Evolutionary conservation across 2,797 vertebrate species (phyloP), one percentile per base, ranked within the genome.

Genomic region (Atherinosoma microstoma): DNA sequence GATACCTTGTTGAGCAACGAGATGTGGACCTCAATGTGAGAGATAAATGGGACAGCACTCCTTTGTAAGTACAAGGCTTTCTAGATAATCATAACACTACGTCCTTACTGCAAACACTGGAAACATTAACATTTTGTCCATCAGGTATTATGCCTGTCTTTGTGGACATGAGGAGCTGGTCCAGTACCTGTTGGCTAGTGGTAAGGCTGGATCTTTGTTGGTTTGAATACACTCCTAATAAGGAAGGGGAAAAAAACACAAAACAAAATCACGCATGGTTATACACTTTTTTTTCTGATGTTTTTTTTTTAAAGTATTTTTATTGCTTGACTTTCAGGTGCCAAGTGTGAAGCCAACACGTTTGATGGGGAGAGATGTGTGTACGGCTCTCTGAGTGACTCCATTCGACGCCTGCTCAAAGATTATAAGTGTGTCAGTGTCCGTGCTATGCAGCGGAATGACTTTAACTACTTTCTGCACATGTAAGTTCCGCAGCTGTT

Each of bases 31-130:
- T 99, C 82, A 99, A 99, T 85, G 95, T 99, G 67, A 96, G 96
- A 86, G 98, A 99, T 90, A 97, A 97, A 80, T 99, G 98, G 97
- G 97, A 99, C 94, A 98, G 97, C 86, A 98, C 96, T 42, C 98
- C 97, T 4, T 83, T 99, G 97, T 99, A 93, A 97, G 98, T 96
- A 73, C 18, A 27, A 20, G 45, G 16, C 36, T 11, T 5, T n/a
- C 24, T 7, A 5, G 38, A 22, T 6, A 4, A 34, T 35, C 35
- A 2, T 60, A 13, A 62, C 4, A 53, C 6, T 1, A 0, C 2
- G 32, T 54, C 1, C 32, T 58, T 32, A 58, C 58, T 2, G 1
- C 20, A 2, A 40, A 35, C 16, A 1, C 2, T 64, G 54, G 16
- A 74, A 59, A 63, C 34, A 20, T 65, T 15, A 20, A 32, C 1